Evolutionary conservation across 2,888 invertebrate species (phyloP), one percentile per base, ranked within the genome.

Genomic region (Stramonita haemastoma): DNA sequence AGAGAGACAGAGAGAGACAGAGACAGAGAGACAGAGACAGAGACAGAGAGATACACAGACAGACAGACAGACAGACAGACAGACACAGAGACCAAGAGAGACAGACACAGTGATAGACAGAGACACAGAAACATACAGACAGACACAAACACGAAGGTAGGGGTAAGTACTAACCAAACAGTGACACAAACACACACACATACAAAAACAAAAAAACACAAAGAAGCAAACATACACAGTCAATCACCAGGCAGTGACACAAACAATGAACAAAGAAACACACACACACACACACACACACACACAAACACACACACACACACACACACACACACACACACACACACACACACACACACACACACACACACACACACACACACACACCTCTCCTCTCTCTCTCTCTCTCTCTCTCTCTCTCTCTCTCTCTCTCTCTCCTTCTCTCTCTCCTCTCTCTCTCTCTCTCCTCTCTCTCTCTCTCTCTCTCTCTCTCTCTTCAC

Each of bases 1-100:
- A n/a, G n/a, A n/a, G n/a, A n/a, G n/a, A n/a, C n/a, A n/a, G n/a
- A n/a, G n/a, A 2, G 46, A 46, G 46, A 46, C 4, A 46, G 46
- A 46, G 29, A 26, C 6, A 83, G 34, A 83, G 83, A 34, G 34
- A 83, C 4, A 34, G 34, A 85, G 85, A 56, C 8, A 85, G 57
- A 56, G 34, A 85, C 11, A 34, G 34, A 57, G 66, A 56, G 32
- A 66, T 17, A 22, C 13, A 26, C 60, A 87, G n/a, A n/a, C 70
- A 66, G 57, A 83, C 66, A 87, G 46, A 83, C 19, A 29, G 60
- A 46, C 84, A 81, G 86, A 88, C 1, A n/a, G 77, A 77, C 11
- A 4, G n/a, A n/a, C 4, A 46, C 4, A 46, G 46, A 46, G 46
- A 46, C 46, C n/a, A n/a, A n/a, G n/a, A n/a, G n/a, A n/a, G n/a